phyloP scores from a whole-genome alignment of 2,797 vertebrate genomes.

The Hydrolagus colliei region DNA sequence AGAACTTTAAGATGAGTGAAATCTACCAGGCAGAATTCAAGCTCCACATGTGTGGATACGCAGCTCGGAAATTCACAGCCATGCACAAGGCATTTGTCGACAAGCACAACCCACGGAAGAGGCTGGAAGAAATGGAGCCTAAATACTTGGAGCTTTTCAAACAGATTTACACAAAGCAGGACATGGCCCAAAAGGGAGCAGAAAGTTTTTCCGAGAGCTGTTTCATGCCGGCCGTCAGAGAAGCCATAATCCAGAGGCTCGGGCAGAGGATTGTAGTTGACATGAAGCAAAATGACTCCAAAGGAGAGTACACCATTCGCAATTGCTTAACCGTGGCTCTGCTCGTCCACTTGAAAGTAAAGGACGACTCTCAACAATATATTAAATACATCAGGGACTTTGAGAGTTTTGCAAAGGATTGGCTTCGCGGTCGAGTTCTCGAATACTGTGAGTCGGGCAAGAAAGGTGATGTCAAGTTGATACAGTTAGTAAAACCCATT shows the following conservation, averaged over 20 bases:
- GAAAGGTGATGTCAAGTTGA: not conserved
- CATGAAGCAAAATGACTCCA: not conserved
- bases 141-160: not conserved
- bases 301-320: not conserved
- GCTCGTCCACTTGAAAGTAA: not conserved
- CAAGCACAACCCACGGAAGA: not conserved
- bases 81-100: not conserved
- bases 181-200: not conserved
- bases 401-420: constrained; percentile 8
- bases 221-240: not conserved
- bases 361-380: not conserved
- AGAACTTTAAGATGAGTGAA: not conserved
- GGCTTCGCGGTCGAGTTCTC: not conserved
- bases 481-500: not conserved
- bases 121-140: not conserved
- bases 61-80: not conserved
- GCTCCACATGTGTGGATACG: constrained; percentile 10
- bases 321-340: constrained; percentile 8
- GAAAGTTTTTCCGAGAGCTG: not conserved
- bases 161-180: not conserved
- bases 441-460: not conserved
- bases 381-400: not conserved
- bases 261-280: not conserved
- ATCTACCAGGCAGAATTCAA: constrained; percentile 10
- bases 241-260: not conserved